Conservation (phyloP, 1,140 invertebrate species). For the Argopecten irradians region DNA sequence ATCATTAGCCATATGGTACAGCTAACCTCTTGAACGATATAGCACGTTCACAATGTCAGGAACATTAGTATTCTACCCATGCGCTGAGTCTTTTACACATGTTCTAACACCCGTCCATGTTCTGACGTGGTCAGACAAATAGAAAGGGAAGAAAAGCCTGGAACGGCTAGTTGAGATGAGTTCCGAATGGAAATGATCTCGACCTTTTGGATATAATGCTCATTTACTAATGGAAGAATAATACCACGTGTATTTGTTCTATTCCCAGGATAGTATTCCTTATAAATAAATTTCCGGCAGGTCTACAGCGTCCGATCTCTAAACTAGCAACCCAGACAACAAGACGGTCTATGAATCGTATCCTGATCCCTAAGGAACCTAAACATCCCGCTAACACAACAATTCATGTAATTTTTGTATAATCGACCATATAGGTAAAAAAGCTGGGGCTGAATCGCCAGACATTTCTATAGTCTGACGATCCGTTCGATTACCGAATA, state of each 20-base stretch:
- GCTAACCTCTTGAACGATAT: background rate
- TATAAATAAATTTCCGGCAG: background rate
- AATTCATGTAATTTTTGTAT: background rate
- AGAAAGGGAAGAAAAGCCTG: background rate
- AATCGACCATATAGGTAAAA: background rate
- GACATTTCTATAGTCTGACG: background rate
- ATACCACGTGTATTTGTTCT: background rate
- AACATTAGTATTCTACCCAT: background rate
- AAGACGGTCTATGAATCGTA: background rate
- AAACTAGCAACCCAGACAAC: background rate
- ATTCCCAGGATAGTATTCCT: background rate
- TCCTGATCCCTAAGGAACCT: background rate
- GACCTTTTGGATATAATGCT: background rate
- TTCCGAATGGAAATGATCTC: background rate
- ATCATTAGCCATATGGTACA: conserved; percentile 9
- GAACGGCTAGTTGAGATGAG: background rate
- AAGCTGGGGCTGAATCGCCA: background rate
- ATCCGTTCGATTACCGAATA: background rate
- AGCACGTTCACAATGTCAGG: background rate
- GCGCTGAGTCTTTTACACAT: background rate
- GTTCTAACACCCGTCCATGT: background rate
- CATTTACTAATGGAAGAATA: background rate
- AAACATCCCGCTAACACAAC: conserved; percentile 13
- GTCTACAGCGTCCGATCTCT: background rate
- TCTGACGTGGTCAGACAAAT: background rate